These are phyloP conservation scores for Echiichthys vipera DNA, from an alignment of 2,797 vertebrate genomes.

Conservation along the genomic window DNA sequence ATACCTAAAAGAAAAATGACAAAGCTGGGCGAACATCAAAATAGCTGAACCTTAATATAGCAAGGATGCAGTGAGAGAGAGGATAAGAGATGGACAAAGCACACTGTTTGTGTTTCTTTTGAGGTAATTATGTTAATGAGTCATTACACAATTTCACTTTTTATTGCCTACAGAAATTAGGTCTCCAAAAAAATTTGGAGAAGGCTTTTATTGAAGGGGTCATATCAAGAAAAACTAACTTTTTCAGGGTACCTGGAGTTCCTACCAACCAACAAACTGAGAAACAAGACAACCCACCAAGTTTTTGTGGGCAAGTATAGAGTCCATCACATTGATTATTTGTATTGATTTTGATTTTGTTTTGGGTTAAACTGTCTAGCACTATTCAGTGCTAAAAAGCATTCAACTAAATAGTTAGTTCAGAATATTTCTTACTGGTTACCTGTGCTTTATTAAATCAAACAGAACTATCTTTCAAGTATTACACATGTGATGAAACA, in stretches of 20 bases:
- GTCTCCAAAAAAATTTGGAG: background rate
- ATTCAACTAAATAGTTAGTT: background rate
- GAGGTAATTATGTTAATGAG: background rate
- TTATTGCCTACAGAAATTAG: background rate
- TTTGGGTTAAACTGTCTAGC: background rate
- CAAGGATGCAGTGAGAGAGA: background rate
- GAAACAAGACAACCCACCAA: too few relatives aligned
- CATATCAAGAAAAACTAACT: too few relatives aligned
- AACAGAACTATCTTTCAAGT: too few relatives aligned
- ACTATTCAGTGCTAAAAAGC: too few relatives aligned
- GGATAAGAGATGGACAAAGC: background rate
- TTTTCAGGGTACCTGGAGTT: too few relatives aligned
- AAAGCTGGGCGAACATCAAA: background rate
- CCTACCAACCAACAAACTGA: too few relatives aligned
- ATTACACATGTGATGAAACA: background rate
- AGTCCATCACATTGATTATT: background rate
- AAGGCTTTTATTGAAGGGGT: too few relatives aligned
- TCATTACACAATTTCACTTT: background rate
- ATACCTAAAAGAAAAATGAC: background rate
- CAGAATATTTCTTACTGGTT: background rate
- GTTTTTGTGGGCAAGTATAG: too few relatives aligned
- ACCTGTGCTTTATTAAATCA: background rate
- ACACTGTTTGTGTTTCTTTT: background rate
- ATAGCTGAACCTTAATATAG: background rate
- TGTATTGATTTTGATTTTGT: background rate